Evolutionary conservation across 2,888 invertebrate species (phyloP).

Genomic region (Scotopteryx bipunctaria): DNA sequence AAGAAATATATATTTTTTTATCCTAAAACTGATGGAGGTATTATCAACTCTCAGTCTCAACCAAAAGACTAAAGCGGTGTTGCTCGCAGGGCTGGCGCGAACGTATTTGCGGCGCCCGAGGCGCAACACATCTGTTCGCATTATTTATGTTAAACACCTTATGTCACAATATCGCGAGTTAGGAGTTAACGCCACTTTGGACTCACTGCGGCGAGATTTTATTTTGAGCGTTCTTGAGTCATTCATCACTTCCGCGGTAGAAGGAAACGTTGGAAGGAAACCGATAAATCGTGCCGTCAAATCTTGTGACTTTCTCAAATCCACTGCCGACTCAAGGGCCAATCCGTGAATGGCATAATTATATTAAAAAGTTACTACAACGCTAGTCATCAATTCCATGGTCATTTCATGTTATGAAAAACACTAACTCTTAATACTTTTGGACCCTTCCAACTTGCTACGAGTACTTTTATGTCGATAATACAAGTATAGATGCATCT

Average conservation of each 20-base stretch:
- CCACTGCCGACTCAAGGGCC: background rate
- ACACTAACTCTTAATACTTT: too few species aligned
- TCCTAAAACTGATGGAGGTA: slow-evolving; percentile 26
- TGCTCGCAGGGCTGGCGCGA: slow-evolving; percentile 59
- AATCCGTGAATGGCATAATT: background rate
- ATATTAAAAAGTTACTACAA: too few species aligned
- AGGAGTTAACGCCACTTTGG: slow-evolving; percentile 60
- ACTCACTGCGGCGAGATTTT: slow-evolving; percentile 64
- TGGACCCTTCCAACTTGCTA: too few species aligned
- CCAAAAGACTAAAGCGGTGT: slow-evolving; percentile 49
- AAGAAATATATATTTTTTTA: background rate
- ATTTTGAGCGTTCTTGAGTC: slow-evolving; percentile 52
- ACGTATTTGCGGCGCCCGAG: slow-evolving; percentile 78
- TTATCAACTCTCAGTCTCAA: slow-evolving; percentile 55
- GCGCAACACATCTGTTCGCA: slow-evolving; percentile 80
- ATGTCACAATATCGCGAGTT: slow-evolving; percentile 82
- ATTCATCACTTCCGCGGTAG: slow-evolving; percentile 13
- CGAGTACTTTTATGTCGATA: too few species aligned
- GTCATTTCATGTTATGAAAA: too few species aligned
- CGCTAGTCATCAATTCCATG: too few species aligned
- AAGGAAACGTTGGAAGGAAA: background rate
- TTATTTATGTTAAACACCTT: slow-evolving; percentile 84
- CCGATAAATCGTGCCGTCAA: slow-evolving; percentile 7
- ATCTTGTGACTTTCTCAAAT: slow-evolving; percentile 10
- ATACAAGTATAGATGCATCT: slow-evolving; percentile 5